Conservation (phyloP, 2,797 vertebrate species). For the Sorex maritimensis region DNA sequence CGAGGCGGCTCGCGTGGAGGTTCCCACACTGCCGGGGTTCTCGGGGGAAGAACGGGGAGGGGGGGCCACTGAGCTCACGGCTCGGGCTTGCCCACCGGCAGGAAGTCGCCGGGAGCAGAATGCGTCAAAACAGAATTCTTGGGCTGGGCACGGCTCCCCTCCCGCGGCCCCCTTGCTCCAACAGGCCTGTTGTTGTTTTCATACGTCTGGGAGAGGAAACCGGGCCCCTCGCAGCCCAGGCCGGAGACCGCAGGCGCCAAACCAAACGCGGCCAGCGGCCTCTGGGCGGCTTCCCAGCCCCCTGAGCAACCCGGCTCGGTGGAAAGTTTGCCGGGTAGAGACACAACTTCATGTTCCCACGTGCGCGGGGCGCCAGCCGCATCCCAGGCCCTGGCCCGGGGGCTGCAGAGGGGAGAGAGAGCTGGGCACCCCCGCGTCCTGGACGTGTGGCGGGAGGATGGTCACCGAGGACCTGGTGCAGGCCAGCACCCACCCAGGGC, state of each 20-base stretch:
- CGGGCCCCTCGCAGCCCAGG: slow-evolving; percentile 78
- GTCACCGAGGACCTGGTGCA: background rate
- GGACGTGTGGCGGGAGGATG: background rate
- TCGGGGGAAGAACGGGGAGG: slow-evolving; percentile 38
- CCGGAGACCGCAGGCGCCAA: slow-evolving; percentile 83
- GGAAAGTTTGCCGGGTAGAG: slow-evolving; percentile 71
- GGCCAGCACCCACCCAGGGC: background rate
- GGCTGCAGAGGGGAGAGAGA: background rate
- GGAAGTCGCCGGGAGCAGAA: slow-evolving; percentile 84
- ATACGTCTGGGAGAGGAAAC: slow-evolving; percentile 83
- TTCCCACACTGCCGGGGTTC: slow-evolving; percentile 67
- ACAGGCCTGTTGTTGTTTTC: slow-evolving; percentile 86
- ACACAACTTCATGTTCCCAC: background rate
- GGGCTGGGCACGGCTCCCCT: slow-evolving; percentile 81
- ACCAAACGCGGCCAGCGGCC: slow-evolving; percentile 73
- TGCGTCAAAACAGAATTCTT: slow-evolving; percentile 85
- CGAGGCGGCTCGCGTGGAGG: background rate
- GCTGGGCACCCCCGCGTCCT: background rate
- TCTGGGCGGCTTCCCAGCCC: slow-evolving; percentile 73
- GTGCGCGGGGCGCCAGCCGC: background rate
- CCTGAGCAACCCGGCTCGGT: background rate
- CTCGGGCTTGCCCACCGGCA: slow-evolving; percentile 73
- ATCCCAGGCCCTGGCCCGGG: background rate
- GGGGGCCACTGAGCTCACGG: background rate
- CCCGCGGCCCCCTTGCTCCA: slow-evolving; percentile 65